These are phyloP conservation scores for Pecten maximus DNA, from an alignment of 2,888 invertebrate genomes.

Conservation along the genomic window DNA sequence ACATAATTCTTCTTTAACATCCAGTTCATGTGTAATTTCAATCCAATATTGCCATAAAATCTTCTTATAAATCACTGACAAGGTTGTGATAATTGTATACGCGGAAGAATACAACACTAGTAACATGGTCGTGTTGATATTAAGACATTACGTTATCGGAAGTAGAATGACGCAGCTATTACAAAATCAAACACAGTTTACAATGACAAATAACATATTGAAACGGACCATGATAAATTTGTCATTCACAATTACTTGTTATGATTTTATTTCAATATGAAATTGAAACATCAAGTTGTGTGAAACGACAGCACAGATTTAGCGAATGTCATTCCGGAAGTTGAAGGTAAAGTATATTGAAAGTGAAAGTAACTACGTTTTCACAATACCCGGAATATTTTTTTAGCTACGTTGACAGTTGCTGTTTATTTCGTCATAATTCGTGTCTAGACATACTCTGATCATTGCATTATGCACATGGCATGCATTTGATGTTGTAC, in stretches of 20 bases:
- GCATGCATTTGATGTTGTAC: too few relatives aligned
- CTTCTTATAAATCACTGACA: background rate
- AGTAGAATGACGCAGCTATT: slow-evolving; percentile 26
- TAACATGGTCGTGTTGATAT: slow-evolving; percentile 30
- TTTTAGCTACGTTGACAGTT: too few relatives aligned
- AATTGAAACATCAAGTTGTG: background rate
- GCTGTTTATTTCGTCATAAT: too few relatives aligned
- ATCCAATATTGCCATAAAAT: background rate
- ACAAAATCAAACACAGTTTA: background rate
- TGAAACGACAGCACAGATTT: background rate
- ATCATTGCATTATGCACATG: too few relatives aligned
- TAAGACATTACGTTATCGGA: slow-evolving; percentile 27
- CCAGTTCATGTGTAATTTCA: background rate
- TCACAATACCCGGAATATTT: background rate
- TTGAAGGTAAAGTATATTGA: background rate
- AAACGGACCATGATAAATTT: background rate
- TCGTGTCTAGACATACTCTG: too few relatives aligned
- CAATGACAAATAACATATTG: background rate
- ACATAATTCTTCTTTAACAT: background rate
- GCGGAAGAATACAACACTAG: background rate
- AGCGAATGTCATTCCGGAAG: background rate
- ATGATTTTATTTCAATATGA: background rate
- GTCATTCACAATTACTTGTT: background rate
- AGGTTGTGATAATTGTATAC: background rate
- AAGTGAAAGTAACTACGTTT: background rate